A percentile compares a stretch with the other conserved stretches of the same genome.
phyloP scores from a whole-genome alignment of 2,113 vertebrate genomes.

The Mustela lutreola region DNA sequence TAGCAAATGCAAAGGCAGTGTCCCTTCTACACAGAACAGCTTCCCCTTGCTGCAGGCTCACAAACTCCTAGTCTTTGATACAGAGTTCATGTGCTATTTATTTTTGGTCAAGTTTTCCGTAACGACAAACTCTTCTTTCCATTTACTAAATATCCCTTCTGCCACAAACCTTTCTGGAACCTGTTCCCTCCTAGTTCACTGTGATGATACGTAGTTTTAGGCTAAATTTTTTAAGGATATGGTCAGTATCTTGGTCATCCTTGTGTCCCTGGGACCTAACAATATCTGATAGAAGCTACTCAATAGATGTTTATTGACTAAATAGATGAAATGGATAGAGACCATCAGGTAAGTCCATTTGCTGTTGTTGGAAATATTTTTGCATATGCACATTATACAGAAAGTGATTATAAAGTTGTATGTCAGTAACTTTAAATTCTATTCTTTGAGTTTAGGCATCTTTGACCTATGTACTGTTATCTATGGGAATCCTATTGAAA shows the following conservation, averaged over 20 bases:
- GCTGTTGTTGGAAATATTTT: not conserved
- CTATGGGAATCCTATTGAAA: not conserved
- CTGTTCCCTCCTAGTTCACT: not conserved
- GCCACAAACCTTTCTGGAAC: not conserved
- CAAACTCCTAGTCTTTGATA: not conserved
- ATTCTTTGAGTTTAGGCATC: not conserved
- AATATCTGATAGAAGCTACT: not conserved
- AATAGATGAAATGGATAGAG: not conserved
- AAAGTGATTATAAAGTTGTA: not conserved
- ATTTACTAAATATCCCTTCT: not conserved
- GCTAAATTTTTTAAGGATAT: not conserved
- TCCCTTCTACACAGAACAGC: not conserved
- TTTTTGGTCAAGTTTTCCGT: constrained; percentile 8
- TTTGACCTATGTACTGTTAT: not conserved
- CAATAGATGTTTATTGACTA: not conserved
- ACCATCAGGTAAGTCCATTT: not conserved
- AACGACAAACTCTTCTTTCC: not conserved
- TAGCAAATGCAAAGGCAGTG: not conserved
- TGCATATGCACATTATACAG: not conserved
- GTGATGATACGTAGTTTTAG: not conserved
- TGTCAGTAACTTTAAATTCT: not conserved
- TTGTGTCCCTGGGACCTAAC: not conserved
- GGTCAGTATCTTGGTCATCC: not conserved
- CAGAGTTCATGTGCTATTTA: not conserved
- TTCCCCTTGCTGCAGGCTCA: not conserved